Evolutionary conservation across 2,797 vertebrate species (phyloP).

Genomic region (Euphonia xanthogaster): DNA sequence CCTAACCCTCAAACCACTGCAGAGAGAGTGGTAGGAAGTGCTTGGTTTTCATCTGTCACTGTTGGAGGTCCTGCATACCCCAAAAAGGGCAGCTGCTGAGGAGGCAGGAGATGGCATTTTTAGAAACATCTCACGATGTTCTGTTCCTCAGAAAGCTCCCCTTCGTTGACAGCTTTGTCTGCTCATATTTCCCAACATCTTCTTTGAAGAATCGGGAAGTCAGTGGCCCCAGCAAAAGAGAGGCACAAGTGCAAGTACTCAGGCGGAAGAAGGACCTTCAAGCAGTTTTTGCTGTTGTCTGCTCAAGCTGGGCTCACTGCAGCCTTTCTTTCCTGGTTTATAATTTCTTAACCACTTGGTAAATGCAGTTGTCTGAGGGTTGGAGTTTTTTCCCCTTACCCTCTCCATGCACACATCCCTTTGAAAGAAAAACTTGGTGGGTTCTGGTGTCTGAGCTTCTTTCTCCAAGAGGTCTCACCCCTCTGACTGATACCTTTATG

Average conservation of each 20-base stretch:
- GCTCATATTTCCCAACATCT: neutral
- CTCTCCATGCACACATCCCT: neutral
- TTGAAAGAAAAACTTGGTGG: neutral
- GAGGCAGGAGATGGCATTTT: neutral
- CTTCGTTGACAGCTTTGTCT: neutral
- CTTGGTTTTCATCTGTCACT: neutral
- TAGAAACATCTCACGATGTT: neutral
- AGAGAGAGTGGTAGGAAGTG: neutral
- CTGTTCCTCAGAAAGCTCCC: neutral
- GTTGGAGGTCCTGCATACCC: neutral
- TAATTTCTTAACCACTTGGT: neutral
- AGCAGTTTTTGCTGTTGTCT: neutral
- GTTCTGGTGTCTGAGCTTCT: neutral
- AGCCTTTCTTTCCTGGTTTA: neutral
- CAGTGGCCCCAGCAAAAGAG: neutral
- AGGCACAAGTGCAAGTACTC: neutral
- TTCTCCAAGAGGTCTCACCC: neutral
- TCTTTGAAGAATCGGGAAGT: neutral
- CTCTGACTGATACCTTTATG: neutral
- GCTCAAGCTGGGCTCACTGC: neutral
- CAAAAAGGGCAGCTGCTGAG: neutral
- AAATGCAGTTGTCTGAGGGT: neutral
- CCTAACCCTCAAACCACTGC: neutral
- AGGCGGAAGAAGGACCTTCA: neutral
- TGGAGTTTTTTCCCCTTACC: rapidly evolving